phyloP scores from a whole-genome alignment of 1,140 invertebrate species.

The Dolichoris vasculosae region DNA sequence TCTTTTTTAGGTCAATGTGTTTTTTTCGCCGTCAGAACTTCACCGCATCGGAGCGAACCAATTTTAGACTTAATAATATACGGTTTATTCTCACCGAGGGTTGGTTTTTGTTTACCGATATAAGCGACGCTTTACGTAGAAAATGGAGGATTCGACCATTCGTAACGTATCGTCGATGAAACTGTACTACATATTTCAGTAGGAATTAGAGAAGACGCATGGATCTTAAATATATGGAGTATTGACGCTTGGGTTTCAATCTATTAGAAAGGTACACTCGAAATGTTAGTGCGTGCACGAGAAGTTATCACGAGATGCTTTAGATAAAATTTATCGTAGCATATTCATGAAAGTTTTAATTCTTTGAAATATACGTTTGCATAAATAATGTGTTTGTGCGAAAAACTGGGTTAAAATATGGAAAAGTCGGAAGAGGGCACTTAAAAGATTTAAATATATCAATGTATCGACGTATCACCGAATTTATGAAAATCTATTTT shows the following conservation, averaged over 20 bases:
- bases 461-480: too few species aligned
- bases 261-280: background rate
- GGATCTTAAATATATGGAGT: background rate
- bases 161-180: background rate
- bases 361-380: background rate
- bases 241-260: background rate
- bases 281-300: background rate
- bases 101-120: slow-evolving; percentile 31
- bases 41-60: slow-evolving; percentile 2
- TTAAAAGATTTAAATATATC: background rate
- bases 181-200: too few species aligned
- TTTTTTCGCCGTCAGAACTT: background rate
- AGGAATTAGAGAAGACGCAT: background rate
- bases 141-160: background rate
- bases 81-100: slow-evolving; percentile 16
- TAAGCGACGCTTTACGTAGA: background rate
- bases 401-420: background rate
- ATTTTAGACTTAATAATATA: slow-evolving; percentile 30
- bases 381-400: background rate
- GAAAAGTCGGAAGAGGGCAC: background rate
- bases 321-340: slow-evolving; percentile 12
- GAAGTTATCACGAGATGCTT: slow-evolving; percentile 18
- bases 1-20: slow-evolving; percentile 46
- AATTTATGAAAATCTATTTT: background rate
- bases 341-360: slow-evolving; percentile 26